Evolutionary conservation across 2,888 invertebrate genomes (phyloP), one percentile per base, ranked within the genome.

Genomic region (Sisyra terminalis): DNA sequence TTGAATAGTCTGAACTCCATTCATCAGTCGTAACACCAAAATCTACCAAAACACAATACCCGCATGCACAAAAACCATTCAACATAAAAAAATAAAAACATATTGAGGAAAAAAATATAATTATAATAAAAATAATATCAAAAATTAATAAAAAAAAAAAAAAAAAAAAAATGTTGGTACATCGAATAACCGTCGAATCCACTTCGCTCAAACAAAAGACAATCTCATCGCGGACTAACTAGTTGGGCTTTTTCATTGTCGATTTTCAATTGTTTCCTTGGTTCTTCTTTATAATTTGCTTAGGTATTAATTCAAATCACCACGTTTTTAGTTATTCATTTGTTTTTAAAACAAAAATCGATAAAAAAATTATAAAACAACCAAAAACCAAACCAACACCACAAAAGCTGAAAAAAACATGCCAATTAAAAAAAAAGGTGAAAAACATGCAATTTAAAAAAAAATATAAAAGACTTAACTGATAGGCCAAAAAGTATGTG

Each of bases 1-100:
- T 61, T 29, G 74, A 73, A 56, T 66, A 73, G 57, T 75, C 75
- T 0, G 74, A 71, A 10, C 73, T 72, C 75, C 75, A 75, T 53
- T 75, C 74, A 58, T 75, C 75, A 9, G 71, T 55, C 16, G 37
- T 37, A 13, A 37, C 16, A 37, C 37, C 37, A 18, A 37, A 61
- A 61, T 61, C 60, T 60, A 45, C 47, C 50, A 52, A 52, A 13
- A 32, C n/a, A 37, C 18, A 37, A 37, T 18, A 37, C 37, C 37
- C 37, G 37, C 37, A 37, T 37, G 37, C 37, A 37, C 14, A 32
- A 16, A 37, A 37, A 37, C 37, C 37, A 37, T 37, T 17, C 16
- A 37, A 18, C 16, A 37, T 16, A 18, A 37, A 37, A 37, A 37
- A 37, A 37, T 37, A 37, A 37, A 37, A 17, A 37, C n/a, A n/a